Base-by-base conservation (phyloP, 2,113 vertebrate genomes). In the Zosterops lateralis region DNA sequence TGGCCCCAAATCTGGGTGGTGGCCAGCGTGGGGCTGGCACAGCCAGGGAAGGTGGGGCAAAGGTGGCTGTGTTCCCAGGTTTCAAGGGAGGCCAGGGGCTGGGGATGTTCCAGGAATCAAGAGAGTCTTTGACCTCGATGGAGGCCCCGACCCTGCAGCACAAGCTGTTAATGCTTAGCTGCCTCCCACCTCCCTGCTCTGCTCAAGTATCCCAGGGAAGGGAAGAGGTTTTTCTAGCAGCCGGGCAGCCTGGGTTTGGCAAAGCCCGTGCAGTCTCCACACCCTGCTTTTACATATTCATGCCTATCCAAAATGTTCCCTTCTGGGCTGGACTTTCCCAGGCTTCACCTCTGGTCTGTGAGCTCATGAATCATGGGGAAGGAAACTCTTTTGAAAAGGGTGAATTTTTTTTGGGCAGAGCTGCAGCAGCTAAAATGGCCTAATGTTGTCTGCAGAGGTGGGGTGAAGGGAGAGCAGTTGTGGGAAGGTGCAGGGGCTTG, bases 11-110 rank as follows among this genome's bases (percentile, higher is more conserved):
- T 42, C 73, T 96, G 94, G 95, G 68, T 54, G 65, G 58, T 82
- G 68, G 87, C 96, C 96, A 96, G 90, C 19, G 58, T 79, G 94
- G 96, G 93, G 93, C 97, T 94, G 96, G 96, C 95, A 96, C 45
- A 22, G 77, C 87, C 83, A 38, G 74, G 94, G 91, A 97, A 97
- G 97, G 97, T 96, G 97, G 97, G 95, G 97, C 95, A 96, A 98
- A 97, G 92, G 96, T 96, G 96, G 96, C 96, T 79, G 48, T 24
- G 91, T 96, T 97, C 97, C 96, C 96, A 95, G 96, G 89, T 96
- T 95, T 79, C 93, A 68, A 66, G 95, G 91, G 81, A 66, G 25
- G 94, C 91, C 62, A 57, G 91, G 86, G 85, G 31, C 72, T 96
- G 95, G 90, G 91, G 84, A 84, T 84, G 44, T 92, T 96, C 95